These are phyloP conservation scores for Trissolcus basalis DNA, from an alignment of 1,140 invertebrate species.

Conservation along the genomic window DNA sequence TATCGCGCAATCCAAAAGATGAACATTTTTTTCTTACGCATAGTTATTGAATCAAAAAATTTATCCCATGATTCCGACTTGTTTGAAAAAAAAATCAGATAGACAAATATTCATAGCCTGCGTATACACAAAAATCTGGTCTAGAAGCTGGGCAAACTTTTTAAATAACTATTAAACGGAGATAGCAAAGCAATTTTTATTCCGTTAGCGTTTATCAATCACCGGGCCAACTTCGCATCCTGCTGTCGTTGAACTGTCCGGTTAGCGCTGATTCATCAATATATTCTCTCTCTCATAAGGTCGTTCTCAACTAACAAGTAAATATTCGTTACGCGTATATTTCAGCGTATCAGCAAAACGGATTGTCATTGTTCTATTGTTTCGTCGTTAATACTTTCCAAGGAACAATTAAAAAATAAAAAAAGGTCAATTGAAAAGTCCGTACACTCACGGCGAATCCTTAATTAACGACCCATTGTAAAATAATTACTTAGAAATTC, in stretches of 20 bases:
- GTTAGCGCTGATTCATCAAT: slow-evolving; percentile 25
- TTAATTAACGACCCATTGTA: too few relatives aligned
- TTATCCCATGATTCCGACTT: too few relatives aligned
- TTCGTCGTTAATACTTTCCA: slow-evolving; percentile 20
- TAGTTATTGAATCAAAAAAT: too few relatives aligned
- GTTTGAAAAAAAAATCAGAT: too few relatives aligned
- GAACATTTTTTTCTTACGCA: too few relatives aligned
- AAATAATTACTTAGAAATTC: too few relatives aligned
- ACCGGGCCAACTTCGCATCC: slow-evolving; percentile 43
- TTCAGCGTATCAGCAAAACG: slow-evolving; percentile 24
- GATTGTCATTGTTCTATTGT: slow-evolving; percentile 36
- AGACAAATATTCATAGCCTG: too few relatives aligned
- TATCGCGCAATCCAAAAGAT: too few relatives aligned
- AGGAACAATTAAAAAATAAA: slow-evolving; percentile 2
- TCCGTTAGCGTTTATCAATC: slow-evolving; percentile 64
- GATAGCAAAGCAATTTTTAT: slow-evolving; percentile 58
- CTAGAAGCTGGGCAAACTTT: slow-evolving; percentile 46
- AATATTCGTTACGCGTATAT: slow-evolving; percentile 26
- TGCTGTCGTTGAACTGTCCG: slow-evolving; percentile 4
- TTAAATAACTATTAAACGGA: slow-evolving; percentile 33
- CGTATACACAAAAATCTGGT: neutral
- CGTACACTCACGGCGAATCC: too few relatives aligned
- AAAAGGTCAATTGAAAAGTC: neutral
- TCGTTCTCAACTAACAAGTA: slow-evolving; percentile 50
- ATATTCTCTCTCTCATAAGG: slow-evolving; percentile 33